Base-by-base conservation (phyloP, 1,140 invertebrate genomes). In the Rhyzopertha dominica region DNA sequence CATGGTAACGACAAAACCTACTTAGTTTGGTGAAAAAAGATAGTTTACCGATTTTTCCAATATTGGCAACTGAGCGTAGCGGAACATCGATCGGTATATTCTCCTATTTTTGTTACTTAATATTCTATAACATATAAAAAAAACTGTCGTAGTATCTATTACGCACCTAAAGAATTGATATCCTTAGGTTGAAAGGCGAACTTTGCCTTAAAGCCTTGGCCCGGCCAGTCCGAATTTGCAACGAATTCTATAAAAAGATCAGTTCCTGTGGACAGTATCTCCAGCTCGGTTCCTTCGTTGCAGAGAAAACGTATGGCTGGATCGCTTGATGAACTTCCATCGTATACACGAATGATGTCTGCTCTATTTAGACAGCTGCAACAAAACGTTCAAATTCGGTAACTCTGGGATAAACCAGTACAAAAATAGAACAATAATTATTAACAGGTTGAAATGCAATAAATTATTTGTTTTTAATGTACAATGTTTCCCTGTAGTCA, bases 201-300 rank as follows among this genome's bases (percentile, higher is more conserved):
- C 57, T 74, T 83, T 20, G 85, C 87, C 62, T 87, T 86, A 69
- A 93, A 92, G 24, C 89, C 88, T 58, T 88, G 85, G 17, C 86
- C 84, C 0, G 87, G 87, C 54, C 74, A 78, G 56, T 87, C 81
- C 1, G 84, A 87, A 61, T 87, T 85, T 12, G 84, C 80, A 25
- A 87, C 79, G 60, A 92, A 92, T 62, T 90, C 85, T 19, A 92
- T 75, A 54, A 82, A 78, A 17, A 92, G 73, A 58, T 89, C 79
- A 12, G 84, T 74, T 14, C 86, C 84, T 10, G 82, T 87, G 25
- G 87, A 90, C 26, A 90, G 71, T 10, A 92, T 75, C 63, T 89
- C 85, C 9, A 84, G 75, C 65, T 84, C 80, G 59, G 76, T 74
- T 43, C 77, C 77, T 62, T 84, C 77, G 66, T 89, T 87, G 69